Evolutionary conservation across 2,113 vertebrate species (phyloP).

Genomic region (Rhizomys pruinosus): DNA sequence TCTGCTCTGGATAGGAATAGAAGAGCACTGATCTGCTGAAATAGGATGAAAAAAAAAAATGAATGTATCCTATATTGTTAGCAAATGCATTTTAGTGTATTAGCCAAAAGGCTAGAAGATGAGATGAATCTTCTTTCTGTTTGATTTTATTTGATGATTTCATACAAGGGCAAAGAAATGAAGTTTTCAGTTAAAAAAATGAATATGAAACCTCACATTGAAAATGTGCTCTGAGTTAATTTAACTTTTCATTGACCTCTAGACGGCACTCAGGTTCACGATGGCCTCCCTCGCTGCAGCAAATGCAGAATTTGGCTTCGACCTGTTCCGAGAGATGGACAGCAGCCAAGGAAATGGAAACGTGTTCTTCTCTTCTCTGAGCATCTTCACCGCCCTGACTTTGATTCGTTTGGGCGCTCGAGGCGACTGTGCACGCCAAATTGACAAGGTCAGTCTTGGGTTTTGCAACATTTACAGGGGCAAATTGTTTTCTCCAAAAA

Average conservation of each 20-base stretch:
- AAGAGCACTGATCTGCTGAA: background rate
- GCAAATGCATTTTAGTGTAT: background rate
- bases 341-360: slow-evolving; percentile 83
- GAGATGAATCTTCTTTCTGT: background rate
- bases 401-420: slow-evolving; percentile 91
- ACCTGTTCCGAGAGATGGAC: slow-evolving; percentile 88
- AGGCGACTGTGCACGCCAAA: slow-evolving; percentile 89
- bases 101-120: background rate
- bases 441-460: slow-evolving; percentile 88
- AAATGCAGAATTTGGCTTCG: slow-evolving; percentile 89
- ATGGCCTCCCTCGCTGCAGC: slow-evolving; percentile 87
- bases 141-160: background rate
- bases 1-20: background rate
- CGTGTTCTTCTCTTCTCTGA: slow-evolving; percentile 91
- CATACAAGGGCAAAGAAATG: background rate
- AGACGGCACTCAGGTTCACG: slow-evolving; percentile 50
- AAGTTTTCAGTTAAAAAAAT: background rate
- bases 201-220: background rate
- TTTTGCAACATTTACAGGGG: background rate
- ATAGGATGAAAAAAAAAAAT: background rate
- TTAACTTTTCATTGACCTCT: slow-evolving; percentile 25
- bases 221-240: background rate
- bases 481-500: background rate
- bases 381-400: slow-evolving; percentile 90
- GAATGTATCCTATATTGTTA: background rate